A percentile compares a stretch with the other conserved stretches of the same genome.
Evolutionary conservation across 2,888 invertebrate species (phyloP).

Genomic region (Mythimna lalbum): DNA sequence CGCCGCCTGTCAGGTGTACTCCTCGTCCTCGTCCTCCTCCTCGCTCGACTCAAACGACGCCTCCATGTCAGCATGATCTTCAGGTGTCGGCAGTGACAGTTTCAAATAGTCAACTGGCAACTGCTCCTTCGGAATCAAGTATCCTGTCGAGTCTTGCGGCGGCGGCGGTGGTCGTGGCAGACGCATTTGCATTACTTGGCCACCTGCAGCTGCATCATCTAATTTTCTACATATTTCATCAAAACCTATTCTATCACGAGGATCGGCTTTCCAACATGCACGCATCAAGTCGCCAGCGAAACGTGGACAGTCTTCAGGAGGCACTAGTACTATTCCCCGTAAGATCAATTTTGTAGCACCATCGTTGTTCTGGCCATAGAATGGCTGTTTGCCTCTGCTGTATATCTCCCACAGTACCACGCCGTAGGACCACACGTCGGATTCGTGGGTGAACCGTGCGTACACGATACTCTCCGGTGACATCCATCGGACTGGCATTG

Average conservation of each 20-base stretch:
- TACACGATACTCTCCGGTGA: slow-evolving; percentile 97
- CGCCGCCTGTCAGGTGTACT: slow-evolving; percentile 82
- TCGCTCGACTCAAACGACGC: slow-evolving; percentile 82
- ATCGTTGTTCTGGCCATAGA: slow-evolving; percentile 97
- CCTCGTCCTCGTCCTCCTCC: slow-evolving; percentile 81
- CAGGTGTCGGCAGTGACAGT: slow-evolving; percentile 77
- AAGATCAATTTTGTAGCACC: slow-evolving; percentile 95
- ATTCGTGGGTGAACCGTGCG: slow-evolving; percentile 97
- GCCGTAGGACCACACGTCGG: slow-evolving; percentile 98
- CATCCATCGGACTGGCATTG: slow-evolving; percentile 99
- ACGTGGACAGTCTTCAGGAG: slow-evolving; percentile 94
- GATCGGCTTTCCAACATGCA: slow-evolving; percentile 95
- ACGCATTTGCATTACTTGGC: slow-evolving; percentile 75
- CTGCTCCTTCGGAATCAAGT: slow-evolving; percentile 91
- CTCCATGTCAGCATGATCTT: slow-evolving; percentile 73
- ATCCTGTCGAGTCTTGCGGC: slow-evolving; percentile 92
- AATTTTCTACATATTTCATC: slow-evolving; percentile 92
- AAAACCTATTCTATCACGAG: slow-evolving; percentile 94
- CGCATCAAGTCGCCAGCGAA: slow-evolving; percentile 94
- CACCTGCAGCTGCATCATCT: slow-evolving; percentile 85
- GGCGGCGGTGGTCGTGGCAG: slow-evolving; percentile 89
- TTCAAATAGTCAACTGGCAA: slow-evolving; percentile 90
- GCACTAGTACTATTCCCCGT: slow-evolving; percentile 94
- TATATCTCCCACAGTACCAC: slow-evolving; percentile 98
- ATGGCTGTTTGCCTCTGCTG: slow-evolving; percentile 97